Base-by-base conservation (phyloP, 2,797 vertebrate species). In the Eleutherodactylus coqui region DNA sequence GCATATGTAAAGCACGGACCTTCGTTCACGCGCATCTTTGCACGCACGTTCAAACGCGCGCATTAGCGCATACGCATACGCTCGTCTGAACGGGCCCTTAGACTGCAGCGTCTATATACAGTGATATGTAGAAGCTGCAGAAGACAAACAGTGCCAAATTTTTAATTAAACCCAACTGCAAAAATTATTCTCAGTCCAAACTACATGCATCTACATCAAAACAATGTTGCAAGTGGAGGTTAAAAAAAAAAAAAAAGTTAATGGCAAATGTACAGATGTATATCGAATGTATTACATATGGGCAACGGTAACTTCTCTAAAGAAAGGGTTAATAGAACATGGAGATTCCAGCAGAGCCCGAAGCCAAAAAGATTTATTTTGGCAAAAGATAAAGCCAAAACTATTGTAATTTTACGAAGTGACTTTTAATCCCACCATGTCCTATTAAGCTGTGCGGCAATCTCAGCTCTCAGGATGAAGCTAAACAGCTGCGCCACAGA, bases 401-500 rank as follows among this genome's bases (percentile, higher is more conserved):
- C 53, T 38, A 70, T 83, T 83, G 70, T 83, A 69, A 83, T 79
- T 83, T 83, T 70, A 87, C 43, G 49, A 87, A 87, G 80, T 83
- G 86, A 79, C 73, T 87, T 82, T 78, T 87, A 87, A 87, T 87
- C 75, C 86, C 75, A 79, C 45, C 75, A 53, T 78, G 85, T 86
- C 73, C 80, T 83, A 83, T 86, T 77, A 86, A 82, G 73, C 85
- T 70, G 43, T 16, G 75, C 75, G 16, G 49, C 81, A 79, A 79
- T 78, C 80, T 79, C 27, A 72, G 86, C 62, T 87, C 80, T 87
- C 79, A 86, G 75, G 73, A 49, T 45, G 64, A 60, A 24, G 45
- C 45, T 27, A 27, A 86, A 87, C 90, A 93, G 91, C 91, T 92
- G 92, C 85, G 87, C 29, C 47, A 69, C 92, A 91, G 89, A 92